phyloP scores from a whole-genome alignment of 2,113 vertebrate species.

The Polypterus senegalus region DNA sequence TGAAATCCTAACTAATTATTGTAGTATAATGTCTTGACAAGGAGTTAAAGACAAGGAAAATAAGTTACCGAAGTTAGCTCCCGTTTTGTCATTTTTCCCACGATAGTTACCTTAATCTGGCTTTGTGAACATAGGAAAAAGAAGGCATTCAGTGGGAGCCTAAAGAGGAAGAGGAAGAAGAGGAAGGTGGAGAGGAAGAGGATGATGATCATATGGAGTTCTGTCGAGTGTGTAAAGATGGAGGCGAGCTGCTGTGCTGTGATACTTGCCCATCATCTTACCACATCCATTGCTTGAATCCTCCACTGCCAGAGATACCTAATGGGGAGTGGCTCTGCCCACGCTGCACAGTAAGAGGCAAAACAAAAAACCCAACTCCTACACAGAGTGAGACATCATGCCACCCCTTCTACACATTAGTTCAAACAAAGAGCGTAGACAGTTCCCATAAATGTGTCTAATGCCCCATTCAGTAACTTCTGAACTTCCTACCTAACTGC shows the following conservation, averaged over 20 bases:
- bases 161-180: slow-evolving; percentile 82
- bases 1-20: too few relatives aligned
- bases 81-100: too few relatives aligned
- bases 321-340: slow-evolving; percentile 98
- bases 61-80: not conserved
- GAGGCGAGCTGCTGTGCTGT: slow-evolving; percentile 78
- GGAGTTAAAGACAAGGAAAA: too few relatives aligned
- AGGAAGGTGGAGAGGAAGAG: slow-evolving; percentile 76
- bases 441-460: too few relatives aligned
- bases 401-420: too few relatives aligned
- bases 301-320: slow-evolving; percentile 88
- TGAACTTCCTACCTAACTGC: too few relatives aligned
- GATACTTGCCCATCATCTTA: slow-evolving; percentile 85
- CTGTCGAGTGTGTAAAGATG: slow-evolving; percentile 91
- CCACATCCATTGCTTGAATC: slow-evolving; percentile 92
- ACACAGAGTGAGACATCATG: too few relatives aligned
- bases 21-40: too few relatives aligned
- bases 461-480: too few relatives aligned
- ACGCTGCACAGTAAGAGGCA: slow-evolving; percentile 81
- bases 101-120: not conserved
- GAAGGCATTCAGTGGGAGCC: slow-evolving; percentile 98
- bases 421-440: too few relatives aligned
- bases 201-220: slow-evolving; percentile 99
- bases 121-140: slow-evolving; percentile 67
- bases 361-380: too few relatives aligned